A percentile compares a stretch with the other conserved stretches of the same genome.
phyloP scores from a whole-genome alignment of 2,888 invertebrate species.

The Cylindroiulus punctatus region DNA sequence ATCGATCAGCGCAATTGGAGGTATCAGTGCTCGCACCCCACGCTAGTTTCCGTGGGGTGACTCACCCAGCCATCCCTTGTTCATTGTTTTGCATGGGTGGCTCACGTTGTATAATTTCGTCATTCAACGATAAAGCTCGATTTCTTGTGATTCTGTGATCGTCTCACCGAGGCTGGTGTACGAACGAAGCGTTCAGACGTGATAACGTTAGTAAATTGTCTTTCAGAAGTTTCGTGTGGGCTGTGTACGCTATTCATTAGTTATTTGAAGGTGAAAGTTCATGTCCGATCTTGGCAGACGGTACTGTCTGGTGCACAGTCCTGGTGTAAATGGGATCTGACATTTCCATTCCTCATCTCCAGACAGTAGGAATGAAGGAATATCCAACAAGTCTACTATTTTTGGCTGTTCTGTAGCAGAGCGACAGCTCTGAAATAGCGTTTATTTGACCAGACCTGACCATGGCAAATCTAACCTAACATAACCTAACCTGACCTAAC shows the following conservation, averaged over 20 bases:
- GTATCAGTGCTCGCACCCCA: neutral
- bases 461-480: too few relatives aligned
- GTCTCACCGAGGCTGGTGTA: neutral
- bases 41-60: neutral
- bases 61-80: slow-evolving; percentile 35
- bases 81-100: slow-evolving; percentile 37
- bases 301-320: too few relatives aligned
- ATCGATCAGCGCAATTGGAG: neutral
- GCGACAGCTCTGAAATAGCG: too few relatives aligned
- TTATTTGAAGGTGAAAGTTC: neutral
- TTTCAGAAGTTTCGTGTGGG: neutral
- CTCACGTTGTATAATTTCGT: slow-evolving; percentile 12
- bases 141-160: neutral
- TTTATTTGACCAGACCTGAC: too few relatives aligned
- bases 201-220: neutral
- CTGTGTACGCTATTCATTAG: neutral
- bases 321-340: too few relatives aligned
- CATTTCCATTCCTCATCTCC: too few relatives aligned
- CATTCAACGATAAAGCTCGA: neutral
- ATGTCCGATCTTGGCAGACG: neutral
- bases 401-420: too few relatives aligned
- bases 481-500: too few relatives aligned
- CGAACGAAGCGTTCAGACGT: neutral
- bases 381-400: too few relatives aligned
- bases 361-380: too few relatives aligned